Evolutionary conservation across 64 coral and sea anemone species (phyloP), one percentile per base, ranked within the genome.

Genomic region (Montipora efflorescens): DNA sequence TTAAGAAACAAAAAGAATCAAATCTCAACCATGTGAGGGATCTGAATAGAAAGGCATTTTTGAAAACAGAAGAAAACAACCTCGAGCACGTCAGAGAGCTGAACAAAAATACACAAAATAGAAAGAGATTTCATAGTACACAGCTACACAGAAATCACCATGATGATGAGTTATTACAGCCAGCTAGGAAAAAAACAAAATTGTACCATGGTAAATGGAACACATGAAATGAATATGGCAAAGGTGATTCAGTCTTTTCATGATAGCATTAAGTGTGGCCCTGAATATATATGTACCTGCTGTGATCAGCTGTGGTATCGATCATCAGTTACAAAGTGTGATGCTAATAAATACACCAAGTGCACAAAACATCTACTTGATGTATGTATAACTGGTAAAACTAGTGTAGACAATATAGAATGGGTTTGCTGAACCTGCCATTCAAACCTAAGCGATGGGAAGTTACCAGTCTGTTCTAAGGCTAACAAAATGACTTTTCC

Each of bases 221-320:
- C 73, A 20, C 73, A 75, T 75, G 73, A 75, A 75, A 75, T 75
- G 18, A 75, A 75, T 5, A 75, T 75, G 73, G 73, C 16, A 75
- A 23, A 75, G 64, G 51, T 53, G 51, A 53, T 0, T 53, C 51
- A 53, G 51, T 53, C 51, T 53, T 53, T 53, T 8, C 51, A 87
- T 87, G 84, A 87, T 87, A 87, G 67, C 84, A 87, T 87, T 43
- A 47, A 87, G 23, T 74, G 62, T 87, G 84, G 84, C 19, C 84
- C 84, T 47, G 62, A 87, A 87, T 87, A 81, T 86, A 67, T 86
- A 67, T 86, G 82, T 69, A 86, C 80, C 4, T 83, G 80, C 80
- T 83, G 80, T 83, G 80, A 83, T 83, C 80, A 83, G 82, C 8
- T 86, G 64, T 87, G 84, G 67, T 87, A 87, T 71, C 62, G 48